Evolutionary conservation across 2,113 vertebrate species (phyloP), one percentile per base, ranked within the genome.

Genomic region (Cynoglossus semilaevis): DNA sequence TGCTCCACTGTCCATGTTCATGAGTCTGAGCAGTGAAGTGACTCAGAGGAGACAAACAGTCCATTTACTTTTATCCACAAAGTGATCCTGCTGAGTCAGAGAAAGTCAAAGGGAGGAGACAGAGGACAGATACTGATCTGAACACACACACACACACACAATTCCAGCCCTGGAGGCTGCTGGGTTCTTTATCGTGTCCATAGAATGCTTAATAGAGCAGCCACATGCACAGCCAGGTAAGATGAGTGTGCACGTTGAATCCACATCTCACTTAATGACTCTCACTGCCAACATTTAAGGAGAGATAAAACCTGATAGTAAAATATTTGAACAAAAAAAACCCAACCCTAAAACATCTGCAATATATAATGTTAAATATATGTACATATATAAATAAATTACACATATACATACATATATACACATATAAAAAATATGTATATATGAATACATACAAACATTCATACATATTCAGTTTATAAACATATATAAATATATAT

Each of bases 181-280:
- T 59, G 15, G 7, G 54, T 53, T 77, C 58, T 76, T 82, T 82
- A 82, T 77, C 77, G 71, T 65, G 74, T 82, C 79, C 53, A 77
- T 81, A 72, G 75, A 74, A 79, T 2, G 86, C 73, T 85, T 75
- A 73, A 84, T 88, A 78, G 61, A 80, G 66, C 74, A 74, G 68
- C 48, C 48, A 43, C 70, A 67, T 59, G 77, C 66, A 80, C 52
- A 81, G 70, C 70, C 74, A 79, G 80, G 79, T 86, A 80, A 77
- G 81, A 80, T 63, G 75, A 75, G 72, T 72, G 54, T 72, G 70
- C 59, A 48, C 61, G 59, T 66, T 67, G 80, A 75, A 77, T 58
- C 65, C 51, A 67, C 36, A 36, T 57, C 44, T 51, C 35, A 35
- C 14, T 76, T 77, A 81, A 82, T 49, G 34, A 74, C 73, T 60